Conservation (phyloP, 2,113 vertebrate species). For the Nanger granti region DNA sequence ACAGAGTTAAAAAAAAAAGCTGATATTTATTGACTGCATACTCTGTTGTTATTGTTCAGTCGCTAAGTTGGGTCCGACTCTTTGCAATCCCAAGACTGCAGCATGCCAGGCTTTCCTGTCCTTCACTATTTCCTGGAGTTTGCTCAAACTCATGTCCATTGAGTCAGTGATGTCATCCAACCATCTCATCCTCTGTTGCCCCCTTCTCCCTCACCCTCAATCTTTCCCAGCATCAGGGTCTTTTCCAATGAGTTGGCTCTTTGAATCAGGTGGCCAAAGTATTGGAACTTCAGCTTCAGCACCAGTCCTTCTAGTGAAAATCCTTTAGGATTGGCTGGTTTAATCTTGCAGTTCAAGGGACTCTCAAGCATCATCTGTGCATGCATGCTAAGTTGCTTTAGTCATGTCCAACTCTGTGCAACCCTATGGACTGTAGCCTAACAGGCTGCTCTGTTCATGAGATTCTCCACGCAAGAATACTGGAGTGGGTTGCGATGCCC, state of each 20-base stretch:
- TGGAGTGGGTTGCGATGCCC: neutral
- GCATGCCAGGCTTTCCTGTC: neutral
- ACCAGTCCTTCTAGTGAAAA: neutral
- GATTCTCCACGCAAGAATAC: neutral
- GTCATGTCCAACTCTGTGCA: neutral
- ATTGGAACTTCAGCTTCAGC: neutral
- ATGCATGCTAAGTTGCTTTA: neutral
- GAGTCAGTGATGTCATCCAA: neutral
- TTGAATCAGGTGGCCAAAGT: neutral
- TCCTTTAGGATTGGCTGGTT: neutral
- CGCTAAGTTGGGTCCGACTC: neutral
- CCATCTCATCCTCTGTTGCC: neutral
- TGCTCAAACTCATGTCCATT: neutral
- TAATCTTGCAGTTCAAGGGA: neutral
- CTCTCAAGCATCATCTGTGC: neutral
- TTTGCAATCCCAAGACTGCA: neutral
- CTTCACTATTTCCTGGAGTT: neutral
- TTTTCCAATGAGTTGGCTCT: neutral
- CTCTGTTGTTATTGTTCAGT: neutral
- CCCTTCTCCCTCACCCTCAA: neutral
- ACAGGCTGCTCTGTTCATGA: neutral
- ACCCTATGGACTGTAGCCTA: neutral
- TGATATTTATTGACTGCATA: conserved; percentile 42
- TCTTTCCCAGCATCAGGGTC: neutral
- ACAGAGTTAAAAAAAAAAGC: neutral